phyloP scores from a whole-genome alignment of 2,888 invertebrate species.

The Erpobdella octoculata region DNA sequence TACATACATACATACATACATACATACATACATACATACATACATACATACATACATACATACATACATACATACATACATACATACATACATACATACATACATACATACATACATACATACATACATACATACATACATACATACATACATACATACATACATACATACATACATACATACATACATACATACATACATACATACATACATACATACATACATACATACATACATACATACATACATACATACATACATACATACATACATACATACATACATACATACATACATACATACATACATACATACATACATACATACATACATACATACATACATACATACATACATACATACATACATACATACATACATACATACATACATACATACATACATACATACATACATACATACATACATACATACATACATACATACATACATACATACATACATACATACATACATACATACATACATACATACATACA shows the following conservation, averaged over 20 bases:
- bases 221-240: no score
- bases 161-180: no score
- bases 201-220: no score
- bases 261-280: conserved; percentile 5
- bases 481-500: conserved; percentile 21
- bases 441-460: conserved; percentile 23
- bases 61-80: no score
- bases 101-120: no score
- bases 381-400: not conserved
- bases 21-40: no score
- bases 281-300: conserved; percentile 11
- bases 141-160: no score
- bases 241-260: no score
- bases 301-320: conserved; percentile 17
- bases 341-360: conserved; percentile 22
- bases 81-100: no score
- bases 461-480: conserved; percentile 24
- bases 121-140: no score
- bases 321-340: conserved; percentile 22
- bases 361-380: conserved; percentile 16
- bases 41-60: no score
- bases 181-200: no score
- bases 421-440: conserved; percentile 15
- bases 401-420: not conserved
- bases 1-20: conserved; percentile 1